Evolutionary conservation across 2,113 vertebrate genomes (phyloP), one percentile per base, ranked within the genome.

Genomic region (Urocitellus parryii): DNA sequence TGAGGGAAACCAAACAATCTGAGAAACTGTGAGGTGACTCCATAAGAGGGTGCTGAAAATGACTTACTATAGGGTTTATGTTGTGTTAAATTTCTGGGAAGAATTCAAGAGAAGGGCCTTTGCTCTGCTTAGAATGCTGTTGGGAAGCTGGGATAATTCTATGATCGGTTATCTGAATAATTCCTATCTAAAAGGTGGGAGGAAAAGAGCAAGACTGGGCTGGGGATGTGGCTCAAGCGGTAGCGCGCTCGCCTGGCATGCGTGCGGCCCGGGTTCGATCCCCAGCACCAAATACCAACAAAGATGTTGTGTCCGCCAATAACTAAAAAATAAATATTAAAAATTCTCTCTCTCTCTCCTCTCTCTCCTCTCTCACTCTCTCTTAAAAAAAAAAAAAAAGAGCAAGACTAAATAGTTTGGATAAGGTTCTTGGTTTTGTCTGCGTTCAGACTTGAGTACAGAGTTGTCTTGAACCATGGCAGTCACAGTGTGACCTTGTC

Each of bases 341-440:
- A n/a, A n/a, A n/a, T n/a, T n/a, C n/a, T n/a, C n/a, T n/a, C n/a
- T n/a, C n/a, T n/a, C n/a, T n/a, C n/a, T n/a, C n/a, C n/a, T n/a
- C n/a, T n/a, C n/a, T n/a, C n/a, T n/a, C n/a, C n/a, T n/a, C n/a
- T n/a, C n/a, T n/a, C n/a, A n/a, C n/a, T n/a, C n/a, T n/a, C n/a
- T n/a, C n/a, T n/a, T n/a, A n/a, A n/a, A n/a, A n/a, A n/a, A n/a
- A n/a, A n/a, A n/a, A n/a, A n/a, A 88, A 97, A 86, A 42, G 85
- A 90, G 32, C 18, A 86, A 87, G 34, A 82, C 45, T 68, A 94
- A 84, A 79, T 72, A 90, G 70, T 81, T 89, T 72, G 34, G 77
- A 68, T 63, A 63, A 77, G 42, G 67, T 87, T 73, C 72, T 90
- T 48, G 8, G 51, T 82, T 91, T 73, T 29, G 34, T 58, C 70